Evolutionary conservation across 30 jellyfish, hydroid and myxozoan species (phyloP).

Genomic region (Hydractinia echinata): DNA sequence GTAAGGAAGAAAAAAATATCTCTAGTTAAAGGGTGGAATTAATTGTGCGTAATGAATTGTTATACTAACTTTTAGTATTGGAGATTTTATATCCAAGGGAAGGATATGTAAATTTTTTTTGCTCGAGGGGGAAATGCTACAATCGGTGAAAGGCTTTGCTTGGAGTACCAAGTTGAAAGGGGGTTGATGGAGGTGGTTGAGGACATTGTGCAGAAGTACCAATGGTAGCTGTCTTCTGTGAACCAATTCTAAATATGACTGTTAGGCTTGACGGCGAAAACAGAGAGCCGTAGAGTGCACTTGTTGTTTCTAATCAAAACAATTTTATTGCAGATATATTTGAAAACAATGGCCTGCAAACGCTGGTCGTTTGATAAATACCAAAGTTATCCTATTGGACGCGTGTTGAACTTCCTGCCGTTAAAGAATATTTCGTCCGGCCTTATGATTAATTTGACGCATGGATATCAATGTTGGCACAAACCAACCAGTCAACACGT

Average conservation of each 20-base stretch:
- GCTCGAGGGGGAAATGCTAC: too few relatives aligned
- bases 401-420: constrained; percentile 65
- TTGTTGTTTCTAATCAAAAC: neutral
- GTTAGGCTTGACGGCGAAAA: too few relatives aligned
- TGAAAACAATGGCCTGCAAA: constrained; percentile 81
- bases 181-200: too few relatives aligned
- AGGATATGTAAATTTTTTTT: too few relatives aligned
- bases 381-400: constrained; percentile 74
- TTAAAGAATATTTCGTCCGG: neutral
- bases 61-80: too few relatives aligned
- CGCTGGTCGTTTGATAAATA: constrained; percentile 68
- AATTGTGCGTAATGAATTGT: too few relatives aligned
- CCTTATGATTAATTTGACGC: constrained; percentile 36
- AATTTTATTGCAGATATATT: constrained; percentile 22
- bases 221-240: neutral
- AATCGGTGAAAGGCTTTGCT: too few relatives aligned
- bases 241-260: neutral
- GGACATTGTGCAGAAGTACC: neutral
- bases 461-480: constrained; percentile 70
- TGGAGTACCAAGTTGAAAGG: too few relatives aligned
- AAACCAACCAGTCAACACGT: constrained; percentile 23
- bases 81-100: too few relatives aligned
- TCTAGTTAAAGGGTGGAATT: too few relatives aligned
- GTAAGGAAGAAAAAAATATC: too few relatives aligned
- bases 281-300: too few relatives aligned